phyloP scores from a whole-genome alignment of 2,888 invertebrate genomes.

The Euproctis similis region DNA sequence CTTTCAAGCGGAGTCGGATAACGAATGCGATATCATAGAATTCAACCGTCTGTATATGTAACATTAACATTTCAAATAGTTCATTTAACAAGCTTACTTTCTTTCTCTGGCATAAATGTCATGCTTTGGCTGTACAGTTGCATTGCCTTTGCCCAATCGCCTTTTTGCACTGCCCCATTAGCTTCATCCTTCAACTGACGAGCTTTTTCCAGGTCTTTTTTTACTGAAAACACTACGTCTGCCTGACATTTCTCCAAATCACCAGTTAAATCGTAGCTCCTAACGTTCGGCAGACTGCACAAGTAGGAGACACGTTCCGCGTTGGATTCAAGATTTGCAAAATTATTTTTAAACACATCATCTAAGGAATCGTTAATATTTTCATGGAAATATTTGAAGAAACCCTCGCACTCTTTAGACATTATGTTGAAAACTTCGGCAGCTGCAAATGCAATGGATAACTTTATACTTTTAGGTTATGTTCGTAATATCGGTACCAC shows the following conservation, averaged over 20 bases:
- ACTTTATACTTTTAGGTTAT: slow-evolving; percentile 39
- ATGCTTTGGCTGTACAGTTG: slow-evolving; percentile 82
- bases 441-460: slow-evolving; percentile 20
- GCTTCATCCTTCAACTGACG: slow-evolving; percentile 81
- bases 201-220: slow-evolving; percentile 77
- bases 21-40: too few species aligned
- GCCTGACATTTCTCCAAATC: slow-evolving; percentile 49
- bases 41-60: too few species aligned
- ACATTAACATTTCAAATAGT: too few species aligned
- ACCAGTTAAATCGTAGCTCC: slow-evolving; percentile 64
- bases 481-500: slow-evolving; percentile 43
- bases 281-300: slow-evolving; percentile 70
- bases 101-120: slow-evolving; percentile 78
- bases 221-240: slow-evolving; percentile 51
- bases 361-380: slow-evolving; percentile 71
- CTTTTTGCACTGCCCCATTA: slow-evolving; percentile 82
- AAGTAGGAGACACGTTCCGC: slow-evolving; percentile 78
- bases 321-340: slow-evolving; percentile 78
- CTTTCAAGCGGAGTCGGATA: too few species aligned
- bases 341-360: slow-evolving; percentile 77
- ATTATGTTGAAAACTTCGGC: slow-evolving; percentile 28
- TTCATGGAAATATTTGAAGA: slow-evolving; percentile 80
- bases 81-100: slow-evolving; percentile 79
- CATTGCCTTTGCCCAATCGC: slow-evolving; percentile 81
- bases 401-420: slow-evolving; percentile 58